A percentile compares a stretch with the other conserved stretches of the same genome.
These are phyloP conservation scores for Macrobrachium nipponense DNA, from an alignment of 1,140 invertebrate genomes.

Conservation along the genomic window DNA sequence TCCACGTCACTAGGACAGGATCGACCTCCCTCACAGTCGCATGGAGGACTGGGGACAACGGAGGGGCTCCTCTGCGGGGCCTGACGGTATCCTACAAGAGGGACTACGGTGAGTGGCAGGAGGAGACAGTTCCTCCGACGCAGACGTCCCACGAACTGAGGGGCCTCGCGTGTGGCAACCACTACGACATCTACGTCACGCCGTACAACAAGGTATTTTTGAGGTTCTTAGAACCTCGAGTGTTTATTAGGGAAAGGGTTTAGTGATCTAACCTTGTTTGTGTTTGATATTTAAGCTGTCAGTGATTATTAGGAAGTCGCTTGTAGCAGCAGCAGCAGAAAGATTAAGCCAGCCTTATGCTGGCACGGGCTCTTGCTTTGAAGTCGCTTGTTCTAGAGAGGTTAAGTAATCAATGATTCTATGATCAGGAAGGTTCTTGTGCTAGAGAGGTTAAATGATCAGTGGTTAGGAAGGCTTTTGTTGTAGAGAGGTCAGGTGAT, in stretches of 20 bases:
- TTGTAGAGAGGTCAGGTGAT: too few relatives aligned
- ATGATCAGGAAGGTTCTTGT: too few relatives aligned
- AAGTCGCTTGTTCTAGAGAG: too few relatives aligned
- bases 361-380: too few relatives aligned
- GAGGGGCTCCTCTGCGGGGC: conserved; percentile 66
- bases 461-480: too few relatives aligned
- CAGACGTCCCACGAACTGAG: conserved; percentile 78
- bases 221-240: neutral
- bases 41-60: conserved; percentile 53
- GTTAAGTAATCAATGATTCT: too few relatives aligned
- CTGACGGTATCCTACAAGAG: conserved; percentile 69
- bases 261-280: neutral
- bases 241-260: neutral
- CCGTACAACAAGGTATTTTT: conserved; percentile 49
- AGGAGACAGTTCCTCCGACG: conserved; percentile 76
- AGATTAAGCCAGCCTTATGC: too few relatives aligned
- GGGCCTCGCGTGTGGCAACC: conserved; percentile 78
- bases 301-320: too few relatives aligned
- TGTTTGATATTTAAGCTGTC: neutral
- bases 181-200: conserved; percentile 68
- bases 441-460: too few relatives aligned
- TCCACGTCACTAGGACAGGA: conserved; percentile 46
- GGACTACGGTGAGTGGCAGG: conserved; percentile 70
- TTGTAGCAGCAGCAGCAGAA: too few relatives aligned
- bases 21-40: conserved; percentile 49